A percentile compares a stretch with the other conserved stretches of the same genome.
phyloP scores from a whole-genome alignment of 2,888 invertebrate species.

The Leistus spinibarbis region DNA sequence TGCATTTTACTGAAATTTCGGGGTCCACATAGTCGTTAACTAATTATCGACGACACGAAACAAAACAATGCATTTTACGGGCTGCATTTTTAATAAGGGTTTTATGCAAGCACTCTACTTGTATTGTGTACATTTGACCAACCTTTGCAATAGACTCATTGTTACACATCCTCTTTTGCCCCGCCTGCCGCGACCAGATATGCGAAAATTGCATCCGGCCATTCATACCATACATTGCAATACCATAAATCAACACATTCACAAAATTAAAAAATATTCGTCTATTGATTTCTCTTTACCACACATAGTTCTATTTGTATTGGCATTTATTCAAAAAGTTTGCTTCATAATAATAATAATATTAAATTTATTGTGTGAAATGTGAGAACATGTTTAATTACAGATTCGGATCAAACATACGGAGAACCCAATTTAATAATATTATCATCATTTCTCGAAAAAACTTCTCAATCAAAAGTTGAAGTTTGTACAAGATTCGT shows the following conservation, averaged over 20 bases:
- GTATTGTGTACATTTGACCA: background rate
- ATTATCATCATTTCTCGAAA: no score
- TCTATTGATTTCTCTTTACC: no score
- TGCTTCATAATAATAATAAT: no score
- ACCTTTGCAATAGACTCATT: background rate
- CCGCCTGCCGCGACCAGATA: background rate
- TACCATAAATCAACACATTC: background rate
- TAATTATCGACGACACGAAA: slow-evolving; percentile 37
- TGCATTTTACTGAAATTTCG: slow-evolving; percentile 25
- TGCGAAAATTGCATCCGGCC: slow-evolving; percentile 8
- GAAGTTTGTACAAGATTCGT: no score
- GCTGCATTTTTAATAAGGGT: slow-evolving; percentile 40
- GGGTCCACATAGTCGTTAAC: slow-evolving; percentile 30
- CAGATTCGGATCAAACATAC: no score
- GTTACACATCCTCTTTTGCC: background rate
- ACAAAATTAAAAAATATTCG: no score
- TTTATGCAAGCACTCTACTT: slow-evolving; percentile 28
- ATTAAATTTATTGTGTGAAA: no score
- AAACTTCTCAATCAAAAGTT: no score
- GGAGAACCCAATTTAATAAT: no score
- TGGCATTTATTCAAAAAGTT: no score
- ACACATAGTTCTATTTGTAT: no score
- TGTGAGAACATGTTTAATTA: no score
- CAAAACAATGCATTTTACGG: slow-evolving; percentile 40
- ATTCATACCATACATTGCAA: background rate